phyloP scores from a whole-genome alignment of 2,113 vertebrate species.

The Pachyramphus minor region DNA sequence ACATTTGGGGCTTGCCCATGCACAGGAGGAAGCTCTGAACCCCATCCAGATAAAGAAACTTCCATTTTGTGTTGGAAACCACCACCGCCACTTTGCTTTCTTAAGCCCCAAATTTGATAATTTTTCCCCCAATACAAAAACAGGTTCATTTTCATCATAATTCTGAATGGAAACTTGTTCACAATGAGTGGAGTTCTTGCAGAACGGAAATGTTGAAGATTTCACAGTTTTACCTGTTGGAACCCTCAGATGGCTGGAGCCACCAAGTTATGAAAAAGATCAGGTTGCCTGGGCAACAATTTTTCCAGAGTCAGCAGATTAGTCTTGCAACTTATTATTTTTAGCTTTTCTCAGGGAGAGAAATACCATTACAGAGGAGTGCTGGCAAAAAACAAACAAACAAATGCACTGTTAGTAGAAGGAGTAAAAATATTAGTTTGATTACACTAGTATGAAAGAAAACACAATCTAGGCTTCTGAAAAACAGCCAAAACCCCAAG shows the following conservation, averaged over 20 bases:
- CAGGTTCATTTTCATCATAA: not conserved
- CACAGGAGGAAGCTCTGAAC: not conserved
- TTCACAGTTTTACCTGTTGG: not conserved
- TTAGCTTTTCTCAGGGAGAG: constrained; percentile 19
- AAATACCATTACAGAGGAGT: not conserved
- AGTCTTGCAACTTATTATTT: constrained; percentile 41
- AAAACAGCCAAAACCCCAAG: not conserved
- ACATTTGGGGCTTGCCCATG: not conserved
- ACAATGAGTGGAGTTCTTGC: not conserved
- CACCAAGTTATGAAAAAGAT: constrained; percentile 17
- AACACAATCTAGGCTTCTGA: not conserved
- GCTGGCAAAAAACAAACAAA: not conserved
- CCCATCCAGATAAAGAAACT: not conserved
- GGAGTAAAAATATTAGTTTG: not conserved
- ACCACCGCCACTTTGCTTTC: not conserved
- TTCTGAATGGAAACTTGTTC: not conserved
- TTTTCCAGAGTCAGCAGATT: constrained; percentile 55
- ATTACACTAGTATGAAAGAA: not conserved
- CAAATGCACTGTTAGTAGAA: not conserved
- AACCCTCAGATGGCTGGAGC: not conserved
- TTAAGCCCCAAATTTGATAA: not conserved
- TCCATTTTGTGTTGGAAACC: not conserved
- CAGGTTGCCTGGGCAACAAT: constrained; percentile 40
- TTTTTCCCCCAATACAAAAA: not conserved
- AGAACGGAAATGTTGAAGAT: not conserved